These are phyloP conservation scores for Amphibalanus amphitrite DNA, from an alignment of 1,140 invertebrate genomes.

Conservation along the genomic window DNA sequence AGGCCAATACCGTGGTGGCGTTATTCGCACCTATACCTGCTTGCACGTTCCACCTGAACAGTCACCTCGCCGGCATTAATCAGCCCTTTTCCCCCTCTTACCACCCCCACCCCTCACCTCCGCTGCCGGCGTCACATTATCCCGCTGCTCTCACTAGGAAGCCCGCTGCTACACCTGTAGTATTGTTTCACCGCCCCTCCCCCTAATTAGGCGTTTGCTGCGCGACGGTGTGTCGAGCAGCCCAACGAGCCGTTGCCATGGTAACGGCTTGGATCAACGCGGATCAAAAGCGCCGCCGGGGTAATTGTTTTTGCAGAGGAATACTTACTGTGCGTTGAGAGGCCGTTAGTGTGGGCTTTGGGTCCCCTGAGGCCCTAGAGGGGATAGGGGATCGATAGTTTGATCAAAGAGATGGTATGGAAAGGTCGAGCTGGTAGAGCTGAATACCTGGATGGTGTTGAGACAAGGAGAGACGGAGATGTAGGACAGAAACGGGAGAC, in stretches of 20 bases:
- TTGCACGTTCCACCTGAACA: too few relatives aligned
- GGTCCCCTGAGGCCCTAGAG: not conserved
- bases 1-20: too few relatives aligned
- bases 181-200: not conserved
- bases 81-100: too few relatives aligned
- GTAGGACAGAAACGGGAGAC: not conserved
- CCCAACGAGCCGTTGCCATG: not conserved
- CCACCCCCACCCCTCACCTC: too few relatives aligned
- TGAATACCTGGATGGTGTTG: too few relatives aligned
- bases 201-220: not conserved
- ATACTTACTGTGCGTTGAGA: not conserved
- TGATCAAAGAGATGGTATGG: too few relatives aligned
- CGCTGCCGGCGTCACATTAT: too few relatives aligned
- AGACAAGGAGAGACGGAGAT: not conserved
- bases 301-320: not conserved
- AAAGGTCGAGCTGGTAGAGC: too few relatives aligned
- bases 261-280: not conserved
- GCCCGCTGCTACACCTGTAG: not conserved
- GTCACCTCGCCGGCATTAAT: too few relatives aligned
- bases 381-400: not conserved
- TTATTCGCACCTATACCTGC: too few relatives aligned
- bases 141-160: not conserved
- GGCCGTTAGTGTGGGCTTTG: too few relatives aligned
- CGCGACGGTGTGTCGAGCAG: not conserved
- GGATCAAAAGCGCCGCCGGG: not conserved